phyloP scores from a whole-genome alignment of 2,888 invertebrate species.

The Oscheius sp. region DNA sequence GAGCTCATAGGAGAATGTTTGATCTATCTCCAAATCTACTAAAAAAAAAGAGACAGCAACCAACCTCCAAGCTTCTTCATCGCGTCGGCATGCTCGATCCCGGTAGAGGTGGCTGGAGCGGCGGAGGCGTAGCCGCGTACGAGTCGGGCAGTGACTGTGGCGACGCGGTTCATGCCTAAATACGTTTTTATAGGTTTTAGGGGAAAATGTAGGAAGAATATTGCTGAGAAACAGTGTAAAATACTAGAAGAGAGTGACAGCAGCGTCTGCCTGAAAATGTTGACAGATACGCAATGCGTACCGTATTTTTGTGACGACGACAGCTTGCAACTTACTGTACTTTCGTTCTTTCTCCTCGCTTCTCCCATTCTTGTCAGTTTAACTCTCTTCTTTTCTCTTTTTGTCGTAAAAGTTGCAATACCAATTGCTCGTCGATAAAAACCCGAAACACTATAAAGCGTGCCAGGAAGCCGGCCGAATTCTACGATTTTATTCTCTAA shows the following conservation, averaged over 20 bases:
- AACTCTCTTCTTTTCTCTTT: too few relatives aligned
- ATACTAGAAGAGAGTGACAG: not conserved
- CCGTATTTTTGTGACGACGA: too few relatives aligned
- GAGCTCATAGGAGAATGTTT: not conserved
- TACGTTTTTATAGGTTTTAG: not conserved
- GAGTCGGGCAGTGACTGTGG: constrained; percentile 5
- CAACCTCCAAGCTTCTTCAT: constrained; percentile 57
- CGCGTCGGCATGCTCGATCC: constrained; percentile 71
- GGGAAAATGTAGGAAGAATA: not conserved
- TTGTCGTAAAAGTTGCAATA: too few relatives aligned
- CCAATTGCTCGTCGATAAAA: too few relatives aligned
- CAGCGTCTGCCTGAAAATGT: too few relatives aligned
- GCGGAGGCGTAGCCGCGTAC: constrained; percentile 43
- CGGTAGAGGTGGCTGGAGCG: constrained; percentile 62
- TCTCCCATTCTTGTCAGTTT: too few relatives aligned
- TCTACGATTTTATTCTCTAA: too few relatives aligned
- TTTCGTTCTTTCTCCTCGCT: too few relatives aligned
- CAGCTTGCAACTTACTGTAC: too few relatives aligned
- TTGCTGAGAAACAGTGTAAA: not conserved
- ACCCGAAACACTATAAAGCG: too few relatives aligned
- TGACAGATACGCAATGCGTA: too few relatives aligned
- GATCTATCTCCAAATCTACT: not conserved
- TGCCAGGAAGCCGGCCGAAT: too few relatives aligned
- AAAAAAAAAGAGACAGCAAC: not conserved
- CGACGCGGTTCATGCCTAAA: constrained; percentile 21